A percentile compares a stretch with the other conserved stretches of the same genome.
Conservation (phyloP, 2,888 invertebrate species). For the Heliconius cydno region DNA sequence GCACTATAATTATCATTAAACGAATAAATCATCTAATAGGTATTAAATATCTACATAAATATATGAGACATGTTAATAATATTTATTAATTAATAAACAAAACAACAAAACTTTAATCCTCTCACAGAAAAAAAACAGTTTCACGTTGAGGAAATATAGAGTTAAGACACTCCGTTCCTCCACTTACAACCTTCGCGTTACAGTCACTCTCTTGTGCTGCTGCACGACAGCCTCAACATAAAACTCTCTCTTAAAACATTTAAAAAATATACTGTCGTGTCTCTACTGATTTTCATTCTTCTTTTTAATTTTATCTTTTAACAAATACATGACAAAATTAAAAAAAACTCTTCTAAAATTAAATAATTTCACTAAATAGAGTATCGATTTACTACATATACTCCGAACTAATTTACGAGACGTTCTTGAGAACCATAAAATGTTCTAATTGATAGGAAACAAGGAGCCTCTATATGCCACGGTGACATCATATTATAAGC, state of each 20-base stretch:
- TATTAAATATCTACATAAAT: not conserved
- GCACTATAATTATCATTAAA: not conserved
- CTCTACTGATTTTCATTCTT: not conserved
- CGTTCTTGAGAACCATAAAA: conserved; percentile 32
- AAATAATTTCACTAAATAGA: not conserved
- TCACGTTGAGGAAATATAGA: too few species aligned
- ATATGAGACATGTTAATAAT: not conserved
- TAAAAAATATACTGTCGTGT: too few species aligned
- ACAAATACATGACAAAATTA: not conserved
- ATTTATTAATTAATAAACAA: not conserved
- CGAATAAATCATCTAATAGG: not conserved
- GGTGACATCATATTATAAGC: conserved; percentile 60
- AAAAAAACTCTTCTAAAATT: too few species aligned
- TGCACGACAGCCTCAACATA: too few species aligned
- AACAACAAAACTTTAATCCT: not conserved
- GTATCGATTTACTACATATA: not conserved
- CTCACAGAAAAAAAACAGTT: not conserved
- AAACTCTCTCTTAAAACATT: too few species aligned
- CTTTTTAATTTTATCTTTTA: not conserved
- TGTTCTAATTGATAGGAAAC: conserved; percentile 49
- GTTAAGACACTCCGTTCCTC: too few species aligned
- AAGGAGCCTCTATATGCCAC: conserved; percentile 52
- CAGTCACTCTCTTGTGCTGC: too few species aligned
- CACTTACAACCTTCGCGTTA: too few species aligned
- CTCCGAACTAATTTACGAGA: conserved; percentile 8